Conservation (phyloP, 1,140 invertebrate species). For the Drosophila pruinosa region DNA sequence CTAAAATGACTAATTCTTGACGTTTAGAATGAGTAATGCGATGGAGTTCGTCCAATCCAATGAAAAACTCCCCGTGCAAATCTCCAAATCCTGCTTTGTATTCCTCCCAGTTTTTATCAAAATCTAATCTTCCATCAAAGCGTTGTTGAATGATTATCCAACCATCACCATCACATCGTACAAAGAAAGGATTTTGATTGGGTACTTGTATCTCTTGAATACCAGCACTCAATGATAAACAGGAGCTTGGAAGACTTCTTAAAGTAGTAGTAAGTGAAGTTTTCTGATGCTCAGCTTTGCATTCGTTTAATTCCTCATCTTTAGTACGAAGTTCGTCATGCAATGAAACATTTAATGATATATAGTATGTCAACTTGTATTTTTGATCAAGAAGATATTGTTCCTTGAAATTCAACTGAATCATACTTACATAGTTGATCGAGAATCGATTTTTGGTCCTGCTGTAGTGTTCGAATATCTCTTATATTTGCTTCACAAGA, state of each 20-base stretch:
- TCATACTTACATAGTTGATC: no score
- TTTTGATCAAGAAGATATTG: not conserved
- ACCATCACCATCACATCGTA: not conserved
- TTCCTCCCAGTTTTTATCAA: not conserved
- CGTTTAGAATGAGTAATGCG: not conserved
- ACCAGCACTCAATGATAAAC: not conserved
- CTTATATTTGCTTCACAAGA: no score
- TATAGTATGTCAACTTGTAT: not conserved
- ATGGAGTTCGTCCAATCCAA: constrained; percentile 10
- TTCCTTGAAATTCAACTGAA: no score
- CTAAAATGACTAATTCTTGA: not conserved
- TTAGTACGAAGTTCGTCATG: not conserved
- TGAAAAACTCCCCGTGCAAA: not conserved
- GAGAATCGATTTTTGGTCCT: no score
- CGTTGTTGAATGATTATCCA: not conserved
- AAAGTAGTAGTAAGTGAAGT: not conserved
- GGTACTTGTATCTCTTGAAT: not conserved
- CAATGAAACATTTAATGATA: not conserved
- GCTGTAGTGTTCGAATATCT: no score
- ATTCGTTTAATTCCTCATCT: not conserved
- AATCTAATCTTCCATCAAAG: not conserved
- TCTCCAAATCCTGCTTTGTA: constrained; percentile 7
- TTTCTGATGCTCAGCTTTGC: not conserved
- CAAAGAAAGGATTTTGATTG: not conserved
- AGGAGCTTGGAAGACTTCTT: not conserved